Base-by-base conservation (phyloP, 2,888 invertebrate species). In the Timema podura region DNA sequence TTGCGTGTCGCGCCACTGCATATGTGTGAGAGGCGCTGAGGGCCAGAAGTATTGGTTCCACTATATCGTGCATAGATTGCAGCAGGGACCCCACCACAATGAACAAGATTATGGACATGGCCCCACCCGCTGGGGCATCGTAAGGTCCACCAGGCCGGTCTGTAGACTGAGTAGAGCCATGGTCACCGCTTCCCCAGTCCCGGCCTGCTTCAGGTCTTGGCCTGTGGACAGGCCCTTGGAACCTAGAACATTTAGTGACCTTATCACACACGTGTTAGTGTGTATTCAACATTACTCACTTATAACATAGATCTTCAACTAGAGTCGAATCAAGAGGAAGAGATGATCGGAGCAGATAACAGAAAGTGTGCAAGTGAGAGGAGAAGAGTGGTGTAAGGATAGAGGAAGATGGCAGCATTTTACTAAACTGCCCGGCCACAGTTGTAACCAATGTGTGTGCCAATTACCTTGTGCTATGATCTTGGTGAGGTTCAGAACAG, bases 71-170 rank as follows among this genome's bases (percentile, higher is more conserved):
- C 77, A 85, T 81, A 10, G 84, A 84, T 75, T 86, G 85, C 10
- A 85, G 80, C n/a, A 85, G 78, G 2, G 85, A 84, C 0, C 85
- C 84, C n/a, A 82, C 76, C 6, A 85, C 84, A 57, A 85, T 83
- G 74, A 85, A 84, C 13, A 85, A 76, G 3, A 85, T 81, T 46
- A 85, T 80, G 51, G 82, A 81, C 78, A 86, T 81, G 11, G 85
- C 79, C 83, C 82, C 64, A 82, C 81, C 69, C 85, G 79, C 69
- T 84, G 81, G 11, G 83, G 79, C 70, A 82, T 81, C 70, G 80
- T 79, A 74, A 85, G 79, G 67, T 83, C 83, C 5, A 83, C 78
- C 1, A 85, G 76, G 8, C 83, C 83, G 0, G 84, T 84, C 77
- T 85, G 85, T 0, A 83, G 74, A 2, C 84, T 83, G 9, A 86